Evolutionary conservation across 2,797 vertebrate species (phyloP).

Genomic region (Oreochromis mossambicus): DNA sequence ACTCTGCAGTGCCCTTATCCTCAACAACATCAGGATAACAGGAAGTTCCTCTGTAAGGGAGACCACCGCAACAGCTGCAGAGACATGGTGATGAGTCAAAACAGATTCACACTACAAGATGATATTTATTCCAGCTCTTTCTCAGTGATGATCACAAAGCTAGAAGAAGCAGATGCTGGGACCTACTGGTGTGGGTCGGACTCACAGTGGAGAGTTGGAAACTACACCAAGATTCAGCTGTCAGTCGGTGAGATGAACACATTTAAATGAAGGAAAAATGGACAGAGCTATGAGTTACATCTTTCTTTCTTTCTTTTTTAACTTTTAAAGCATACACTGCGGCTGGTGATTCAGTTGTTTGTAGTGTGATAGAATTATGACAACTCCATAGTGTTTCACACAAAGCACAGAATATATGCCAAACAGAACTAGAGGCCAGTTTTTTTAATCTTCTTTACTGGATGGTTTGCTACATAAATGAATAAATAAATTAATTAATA

Average conservation of each 20-base stretch:
- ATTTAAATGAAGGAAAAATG: too few relatives aligned
- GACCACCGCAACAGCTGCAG: not conserved
- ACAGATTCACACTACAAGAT: too few relatives aligned
- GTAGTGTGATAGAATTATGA: accelerated
- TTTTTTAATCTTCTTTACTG: not conserved
- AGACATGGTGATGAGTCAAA: accelerated
- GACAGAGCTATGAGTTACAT: not conserved
- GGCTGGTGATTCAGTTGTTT: accelerated
- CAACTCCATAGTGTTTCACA: not conserved
- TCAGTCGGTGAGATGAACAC: too few relatives aligned
- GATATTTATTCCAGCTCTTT: accelerated
- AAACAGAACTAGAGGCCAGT: not conserved
- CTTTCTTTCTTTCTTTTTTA: too few relatives aligned
- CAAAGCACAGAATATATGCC: not conserved
- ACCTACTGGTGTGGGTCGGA: too few relatives aligned
- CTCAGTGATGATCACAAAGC: too few relatives aligned
- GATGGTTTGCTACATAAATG: not conserved
- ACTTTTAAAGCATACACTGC: not conserved
- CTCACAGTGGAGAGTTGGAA: too few relatives aligned
- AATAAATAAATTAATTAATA: too few relatives aligned
- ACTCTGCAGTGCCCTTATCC: not conserved
- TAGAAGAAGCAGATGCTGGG: too few relatives aligned
- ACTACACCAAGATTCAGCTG: too few relatives aligned
- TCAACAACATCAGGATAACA: accelerated
- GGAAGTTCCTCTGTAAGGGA: not conserved